Evolutionary conservation across 2,888 invertebrate species (phyloP).

Genomic region (Sepioteuthis lessoniana): DNA sequence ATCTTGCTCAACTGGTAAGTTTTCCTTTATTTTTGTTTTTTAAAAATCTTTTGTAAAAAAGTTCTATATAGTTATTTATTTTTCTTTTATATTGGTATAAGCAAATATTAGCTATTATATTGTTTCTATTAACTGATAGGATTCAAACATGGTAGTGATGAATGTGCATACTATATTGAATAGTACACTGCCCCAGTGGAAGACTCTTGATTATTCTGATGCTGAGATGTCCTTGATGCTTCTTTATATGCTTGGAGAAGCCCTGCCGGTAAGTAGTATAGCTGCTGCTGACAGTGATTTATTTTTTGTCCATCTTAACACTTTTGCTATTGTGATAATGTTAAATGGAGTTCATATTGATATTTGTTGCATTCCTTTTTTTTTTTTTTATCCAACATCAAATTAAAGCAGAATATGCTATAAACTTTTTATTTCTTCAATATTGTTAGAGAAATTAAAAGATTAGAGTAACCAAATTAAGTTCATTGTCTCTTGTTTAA

Average conservation of each 20-base stretch:
- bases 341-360: neutral
- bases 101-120: neutral
- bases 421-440: no score
- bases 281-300: neutral
- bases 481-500: no score
- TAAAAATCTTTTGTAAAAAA: no score
- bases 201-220: conserved; percentile 75
- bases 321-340: neutral
- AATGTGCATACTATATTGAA: conserved; percentile 75
- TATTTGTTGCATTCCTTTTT: neutral
- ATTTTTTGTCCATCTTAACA: conserved; percentile 49
- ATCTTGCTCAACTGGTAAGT: conserved; percentile 76
- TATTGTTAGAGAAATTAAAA: no score
- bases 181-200: conserved; percentile 76
- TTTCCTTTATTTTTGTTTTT: neutral
- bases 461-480: no score
- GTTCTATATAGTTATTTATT: conserved; percentile 52
- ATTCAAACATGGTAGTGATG: conserved; percentile 75
- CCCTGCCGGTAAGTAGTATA: conserved; percentile 72
- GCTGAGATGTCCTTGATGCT: conserved; percentile 77
- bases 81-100: neutral
- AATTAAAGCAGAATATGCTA: no score
- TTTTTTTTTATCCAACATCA: neutral
- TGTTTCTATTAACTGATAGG: conserved; percentile 66
- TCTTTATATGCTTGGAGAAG: conserved; percentile 78